Percentiles rank a stretch among this genome's conserved stretches.
phyloP scores from a whole-genome alignment of 1,140 invertebrate genomes.

The Periplaneta americana region DNA sequence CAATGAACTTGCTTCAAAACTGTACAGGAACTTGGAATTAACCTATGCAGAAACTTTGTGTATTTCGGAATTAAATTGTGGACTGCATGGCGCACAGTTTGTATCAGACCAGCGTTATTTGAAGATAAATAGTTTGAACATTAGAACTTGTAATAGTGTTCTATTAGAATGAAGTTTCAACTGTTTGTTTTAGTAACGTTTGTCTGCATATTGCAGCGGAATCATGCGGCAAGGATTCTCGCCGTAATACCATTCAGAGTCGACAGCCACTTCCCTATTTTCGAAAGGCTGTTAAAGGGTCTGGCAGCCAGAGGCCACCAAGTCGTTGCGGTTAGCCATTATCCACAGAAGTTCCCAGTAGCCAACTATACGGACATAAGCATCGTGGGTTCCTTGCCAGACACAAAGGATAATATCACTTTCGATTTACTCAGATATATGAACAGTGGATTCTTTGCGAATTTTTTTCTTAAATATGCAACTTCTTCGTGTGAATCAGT shows the following conservation, averaged over 20 bases:
- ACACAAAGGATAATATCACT: not conserved
- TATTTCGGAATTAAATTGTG: no score
- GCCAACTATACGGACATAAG: slow-evolving; percentile 21
- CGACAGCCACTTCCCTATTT: slow-evolving; percentile 51
- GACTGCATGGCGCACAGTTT: no score
- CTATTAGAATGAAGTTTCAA: no score
- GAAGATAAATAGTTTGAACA: no score
- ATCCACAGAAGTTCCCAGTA: slow-evolving; percentile 38
- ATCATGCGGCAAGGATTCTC: slow-evolving; percentile 20
- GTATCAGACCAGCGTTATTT: no score
- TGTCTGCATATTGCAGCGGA: not conserved
- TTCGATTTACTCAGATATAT: not conserved
- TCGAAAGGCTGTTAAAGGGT: slow-evolving; percentile 44
- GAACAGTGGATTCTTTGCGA: not conserved
- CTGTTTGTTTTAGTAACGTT: no score
- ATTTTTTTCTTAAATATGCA: not conserved
- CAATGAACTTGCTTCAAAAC: no score
- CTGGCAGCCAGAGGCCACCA: slow-evolving; percentile 48
- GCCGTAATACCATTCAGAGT: slow-evolving; percentile 41
- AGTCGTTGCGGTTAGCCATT: slow-evolving; percentile 47
- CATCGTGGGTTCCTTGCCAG: slow-evolving; percentile 2
- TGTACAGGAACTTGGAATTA: no score
- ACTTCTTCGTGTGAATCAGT: not conserved
- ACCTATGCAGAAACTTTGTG: no score
- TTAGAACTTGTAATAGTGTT: no score